phyloP scores from a whole-genome alignment of 2,113 vertebrate genomes.

The Platichthys flesus region DNA sequence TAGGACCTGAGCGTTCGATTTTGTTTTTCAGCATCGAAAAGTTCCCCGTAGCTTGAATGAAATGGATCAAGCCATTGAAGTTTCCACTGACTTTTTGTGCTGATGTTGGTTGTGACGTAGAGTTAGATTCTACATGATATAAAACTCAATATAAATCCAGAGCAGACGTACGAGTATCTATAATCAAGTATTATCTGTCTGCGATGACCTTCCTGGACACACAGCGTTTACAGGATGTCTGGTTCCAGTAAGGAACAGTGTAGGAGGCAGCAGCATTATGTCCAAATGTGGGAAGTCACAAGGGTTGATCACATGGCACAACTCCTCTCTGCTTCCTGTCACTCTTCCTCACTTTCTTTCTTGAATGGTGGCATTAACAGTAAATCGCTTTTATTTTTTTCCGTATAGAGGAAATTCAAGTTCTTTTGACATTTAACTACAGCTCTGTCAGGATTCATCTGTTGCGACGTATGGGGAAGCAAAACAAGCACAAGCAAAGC shows the following conservation, averaged over 20 bases:
- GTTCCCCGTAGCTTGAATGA: neutral
- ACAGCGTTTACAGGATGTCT: neutral
- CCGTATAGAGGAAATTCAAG: too few relatives aligned
- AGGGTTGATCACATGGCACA: constrained; percentile 1
- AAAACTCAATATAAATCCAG: neutral
- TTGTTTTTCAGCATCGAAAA: constrained; percentile 32
- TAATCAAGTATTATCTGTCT: neutral
- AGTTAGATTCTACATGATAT: neutral
- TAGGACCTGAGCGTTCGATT: constrained; percentile 41
- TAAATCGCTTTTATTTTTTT: neutral
- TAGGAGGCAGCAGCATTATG: constrained; percentile 23
- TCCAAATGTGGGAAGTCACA: constrained; percentile 54
- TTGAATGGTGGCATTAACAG: neutral
- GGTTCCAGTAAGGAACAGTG: constrained; percentile 58
- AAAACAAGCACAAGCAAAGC: neutral
- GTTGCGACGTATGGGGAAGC: neutral
- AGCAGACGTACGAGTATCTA: neutral
- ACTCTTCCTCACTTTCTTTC: neutral
- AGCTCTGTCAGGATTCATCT: neutral
- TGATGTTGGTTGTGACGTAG: neutral
- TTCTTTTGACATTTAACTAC: neutral
- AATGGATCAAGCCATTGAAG: neutral
- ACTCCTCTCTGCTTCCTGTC: constrained; percentile 19
- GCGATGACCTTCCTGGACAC: neutral
- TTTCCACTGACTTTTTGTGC: neutral